Base-by-base conservation (phyloP, 1,140 invertebrate genomes). In the Druon quercuslanigerum region DNA sequence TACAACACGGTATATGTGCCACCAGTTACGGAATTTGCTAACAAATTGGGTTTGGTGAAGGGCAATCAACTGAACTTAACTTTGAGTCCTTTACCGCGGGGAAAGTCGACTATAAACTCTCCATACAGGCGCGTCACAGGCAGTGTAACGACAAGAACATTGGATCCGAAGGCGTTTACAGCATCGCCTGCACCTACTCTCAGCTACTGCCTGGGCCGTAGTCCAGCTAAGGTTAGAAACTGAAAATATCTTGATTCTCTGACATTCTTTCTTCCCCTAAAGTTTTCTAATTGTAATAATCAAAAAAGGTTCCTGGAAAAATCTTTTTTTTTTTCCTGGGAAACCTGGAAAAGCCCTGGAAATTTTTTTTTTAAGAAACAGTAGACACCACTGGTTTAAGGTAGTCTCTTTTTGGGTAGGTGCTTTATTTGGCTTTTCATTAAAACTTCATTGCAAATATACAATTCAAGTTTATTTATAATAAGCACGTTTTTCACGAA, bases 1-100 rank as follows among this genome's bases (percentile, higher is more conserved):
- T 99, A 99, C 87, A 99, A 99, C 87, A 94, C 93, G 72, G 95
- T 97, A 52, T 98, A 96, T 90, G 95, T 98, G 25, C 94, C 94
- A 73, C 94, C 94, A 85, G 95, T 98, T 85, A 95, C 96, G 82
- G 93, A 94, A 56, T 97, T 97, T 90, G 96, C 95, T 0, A 91
- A 87, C 20, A 87, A 76, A 70, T 89, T 96, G 33, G 94, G 94
- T 79, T 96, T 98, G 16, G 86, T 87, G 0, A 89, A 87, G 7
- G 87, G 87, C 6, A 87, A 82, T 40, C 84, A 86, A 8, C 84
- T 84, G 72, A 92, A 92, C 86, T 88, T 96, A 79, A 92, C 94
- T 54, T 86, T 98, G 75, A 96, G 96, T 86, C 97, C 96, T 20
- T 88, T 98, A 81, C 93, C 96, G 74, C 92, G 95, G 90, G 88